phyloP scores from a whole-genome alignment of 2,113 vertebrate species.

The Orcinus orca region DNA sequence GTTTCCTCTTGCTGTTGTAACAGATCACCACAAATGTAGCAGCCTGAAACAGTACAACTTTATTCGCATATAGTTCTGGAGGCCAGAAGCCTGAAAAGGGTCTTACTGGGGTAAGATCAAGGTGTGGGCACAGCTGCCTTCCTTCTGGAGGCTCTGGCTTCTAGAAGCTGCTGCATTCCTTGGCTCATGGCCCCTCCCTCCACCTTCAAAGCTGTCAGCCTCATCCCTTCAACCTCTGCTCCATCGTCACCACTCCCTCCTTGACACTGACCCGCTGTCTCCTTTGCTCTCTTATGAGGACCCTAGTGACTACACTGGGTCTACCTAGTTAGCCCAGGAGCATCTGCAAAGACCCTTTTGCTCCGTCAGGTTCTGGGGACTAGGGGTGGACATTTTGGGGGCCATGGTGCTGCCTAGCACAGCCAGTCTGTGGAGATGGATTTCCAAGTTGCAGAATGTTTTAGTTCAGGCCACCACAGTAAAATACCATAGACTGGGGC shows the following conservation, averaged over 20 bases:
- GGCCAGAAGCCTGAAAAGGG: background rate
- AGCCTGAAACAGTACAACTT: accelerated
- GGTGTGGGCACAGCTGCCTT: background rate
- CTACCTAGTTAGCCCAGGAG: background rate
- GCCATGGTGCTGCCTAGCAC: background rate
- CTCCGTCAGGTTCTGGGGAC: no score
- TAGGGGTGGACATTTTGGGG: background rate
- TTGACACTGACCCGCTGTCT: accelerated
- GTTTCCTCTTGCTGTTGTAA: background rate
- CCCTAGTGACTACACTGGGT: background rate
- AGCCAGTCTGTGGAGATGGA: background rate
- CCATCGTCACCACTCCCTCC: background rate
- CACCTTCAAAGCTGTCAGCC: background rate
- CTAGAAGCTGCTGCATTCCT: background rate
- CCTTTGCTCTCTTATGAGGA: background rate
- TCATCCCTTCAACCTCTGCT: background rate
- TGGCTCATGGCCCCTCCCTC: background rate
- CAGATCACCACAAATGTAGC: accelerated
- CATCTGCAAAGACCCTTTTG: background rate
- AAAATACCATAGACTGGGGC: no score
- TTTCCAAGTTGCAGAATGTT: background rate
- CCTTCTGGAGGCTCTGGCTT: background rate
- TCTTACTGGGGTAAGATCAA: background rate
- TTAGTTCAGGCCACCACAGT: background rate
- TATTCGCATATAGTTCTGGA: background rate